A percentile compares a stretch with the other conserved stretches of the same genome.
These are phyloP conservation scores for Sphaeramia orbicularis DNA, from an alignment of 2,797 vertebrate species.

Conservation along the genomic window DNA sequence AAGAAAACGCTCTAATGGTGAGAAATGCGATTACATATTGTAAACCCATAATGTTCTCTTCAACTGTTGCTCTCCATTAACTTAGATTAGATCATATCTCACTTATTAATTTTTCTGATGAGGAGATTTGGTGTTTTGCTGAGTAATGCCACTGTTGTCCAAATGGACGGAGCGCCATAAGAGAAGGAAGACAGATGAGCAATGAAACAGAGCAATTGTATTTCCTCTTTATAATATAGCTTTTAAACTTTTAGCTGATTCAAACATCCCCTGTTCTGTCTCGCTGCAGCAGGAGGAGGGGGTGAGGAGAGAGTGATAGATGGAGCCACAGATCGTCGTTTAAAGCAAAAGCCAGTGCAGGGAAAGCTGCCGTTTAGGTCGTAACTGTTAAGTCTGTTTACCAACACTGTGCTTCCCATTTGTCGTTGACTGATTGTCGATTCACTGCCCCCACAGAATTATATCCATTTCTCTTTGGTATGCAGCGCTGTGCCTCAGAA, in stretches of 20 bases:
- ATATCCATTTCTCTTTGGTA: conserved; percentile 55
- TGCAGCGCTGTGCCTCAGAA: conserved; percentile 27
- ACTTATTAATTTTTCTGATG: conserved; percentile 59
- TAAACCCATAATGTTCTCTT: conserved; percentile 27
- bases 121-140: conserved; percentile 65
- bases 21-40: conserved; percentile 48
- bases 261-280: conserved; percentile 59
- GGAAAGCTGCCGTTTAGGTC: conserved; percentile 49
- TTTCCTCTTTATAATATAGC: conserved; percentile 79
- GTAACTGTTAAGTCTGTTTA: conserved; percentile 53
- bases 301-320: conserved; percentile 77
- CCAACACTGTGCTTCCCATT: conserved; percentile 46
- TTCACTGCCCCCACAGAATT: conserved; percentile 41
- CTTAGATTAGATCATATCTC: conserved; percentile 58
- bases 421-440: conserved; percentile 57
- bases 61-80: conserved; percentile 14
- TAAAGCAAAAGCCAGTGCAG: conserved; percentile 46
- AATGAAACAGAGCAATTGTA: conserved; percentile 68
- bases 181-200: conserved; percentile 65
- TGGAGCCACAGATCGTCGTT: conserved; percentile 57
- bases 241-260: conserved; percentile 85
- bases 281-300: conserved; percentile 34
- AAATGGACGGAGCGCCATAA: conserved; percentile 35
- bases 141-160: conserved; percentile 62
- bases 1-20: conserved; percentile 29